phyloP scores from a whole-genome alignment of 2,797 vertebrate genomes.

The Sebastolobus altivelis region DNA sequence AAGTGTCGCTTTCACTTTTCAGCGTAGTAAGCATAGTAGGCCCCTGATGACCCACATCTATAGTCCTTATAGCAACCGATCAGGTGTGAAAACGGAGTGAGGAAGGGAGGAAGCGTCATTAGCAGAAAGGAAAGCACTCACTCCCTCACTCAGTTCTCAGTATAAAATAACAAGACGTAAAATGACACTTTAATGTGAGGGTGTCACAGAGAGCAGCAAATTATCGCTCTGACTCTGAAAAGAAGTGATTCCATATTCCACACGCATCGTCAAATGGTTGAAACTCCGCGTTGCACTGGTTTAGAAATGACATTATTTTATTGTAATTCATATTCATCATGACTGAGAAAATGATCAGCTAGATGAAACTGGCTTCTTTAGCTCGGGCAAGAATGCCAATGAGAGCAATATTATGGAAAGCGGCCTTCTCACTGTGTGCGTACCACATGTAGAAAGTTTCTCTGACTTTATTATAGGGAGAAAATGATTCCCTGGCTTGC shows the following conservation, averaged over 20 bases:
- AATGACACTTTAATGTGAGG: slow-evolving; percentile 1
- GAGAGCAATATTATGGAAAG: slow-evolving; percentile 30
- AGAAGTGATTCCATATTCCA: slow-evolving; percentile 18
- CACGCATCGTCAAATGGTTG: not conserved
- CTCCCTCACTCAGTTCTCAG: not conserved
- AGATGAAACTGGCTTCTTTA: slow-evolving; percentile 19
- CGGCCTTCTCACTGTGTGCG: slow-evolving; percentile 11
- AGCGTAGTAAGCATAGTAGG: too few relatives aligned
- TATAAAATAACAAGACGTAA: slow-evolving; percentile 1
- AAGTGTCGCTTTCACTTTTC: too few relatives aligned
- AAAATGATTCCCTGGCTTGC: slow-evolving; percentile 48
- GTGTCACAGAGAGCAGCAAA: not conserved
- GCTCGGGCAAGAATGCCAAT: slow-evolving; percentile 22
- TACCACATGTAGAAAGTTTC: slow-evolving; percentile 37
- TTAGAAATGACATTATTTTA: slow-evolving; percentile 12
- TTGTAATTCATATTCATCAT: slow-evolving; percentile 33
- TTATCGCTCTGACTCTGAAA: not conserved
- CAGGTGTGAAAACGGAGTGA: not conserved
- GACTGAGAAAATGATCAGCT: slow-evolving; percentile 15
- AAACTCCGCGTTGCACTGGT: not conserved
- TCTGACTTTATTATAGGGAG: slow-evolving; percentile 49
- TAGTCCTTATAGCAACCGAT: too few relatives aligned
- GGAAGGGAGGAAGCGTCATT: not conserved
- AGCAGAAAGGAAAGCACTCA: slow-evolving; percentile 1
- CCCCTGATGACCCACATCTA: too few relatives aligned